Percentiles rank a stretch among this genome's conserved stretches.
phyloP scores from a whole-genome alignment of 2,888 invertebrate genomes.

The Nephrocerus scutellatus region DNA sequence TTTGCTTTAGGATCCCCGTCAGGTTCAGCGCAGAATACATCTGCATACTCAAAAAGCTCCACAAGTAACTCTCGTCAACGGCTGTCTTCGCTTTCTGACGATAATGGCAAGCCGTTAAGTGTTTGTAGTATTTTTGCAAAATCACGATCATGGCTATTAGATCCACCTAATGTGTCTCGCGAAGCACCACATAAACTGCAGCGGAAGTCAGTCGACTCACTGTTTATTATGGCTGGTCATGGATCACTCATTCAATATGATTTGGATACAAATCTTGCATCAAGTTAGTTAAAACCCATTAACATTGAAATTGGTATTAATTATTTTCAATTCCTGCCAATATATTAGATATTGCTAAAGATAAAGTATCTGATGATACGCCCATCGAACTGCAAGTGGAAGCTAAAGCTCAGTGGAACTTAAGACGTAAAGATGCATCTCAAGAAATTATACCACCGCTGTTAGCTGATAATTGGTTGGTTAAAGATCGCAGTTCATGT shows the following conservation, averaged over 20 bases:
- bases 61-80: constrained; percentile 57
- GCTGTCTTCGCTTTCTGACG: constrained; percentile 64
- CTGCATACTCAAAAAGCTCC: constrained; percentile 19
- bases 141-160: constrained; percentile 62
- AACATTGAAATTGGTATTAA: neutral
- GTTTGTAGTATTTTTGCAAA: constrained; percentile 75
- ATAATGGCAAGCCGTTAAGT: constrained; percentile 61
- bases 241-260: constrained; percentile 84
- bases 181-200: constrained; percentile 46
- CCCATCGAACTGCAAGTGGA: constrained; percentile 78
- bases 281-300: constrained; percentile 39
- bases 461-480: constrained; percentile 60
- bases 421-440: constrained; percentile 52
- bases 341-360: constrained; percentile 62
- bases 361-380: constrained; percentile 79
- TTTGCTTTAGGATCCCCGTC: constrained; percentile 43
- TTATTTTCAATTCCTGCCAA: neutral
- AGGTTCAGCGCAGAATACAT: constrained; percentile 30
- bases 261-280: constrained; percentile 67
- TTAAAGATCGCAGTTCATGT: constrained; percentile 47
- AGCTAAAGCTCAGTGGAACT: constrained; percentile 83
- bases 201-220: constrained; percentile 66
- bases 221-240: constrained; percentile 83
- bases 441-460: constrained; percentile 72
- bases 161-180: constrained; percentile 48